These are phyloP conservation scores for Pseudopipra pipra DNA, from an alignment of 2,113 vertebrate species.

Conservation along the genomic window DNA sequence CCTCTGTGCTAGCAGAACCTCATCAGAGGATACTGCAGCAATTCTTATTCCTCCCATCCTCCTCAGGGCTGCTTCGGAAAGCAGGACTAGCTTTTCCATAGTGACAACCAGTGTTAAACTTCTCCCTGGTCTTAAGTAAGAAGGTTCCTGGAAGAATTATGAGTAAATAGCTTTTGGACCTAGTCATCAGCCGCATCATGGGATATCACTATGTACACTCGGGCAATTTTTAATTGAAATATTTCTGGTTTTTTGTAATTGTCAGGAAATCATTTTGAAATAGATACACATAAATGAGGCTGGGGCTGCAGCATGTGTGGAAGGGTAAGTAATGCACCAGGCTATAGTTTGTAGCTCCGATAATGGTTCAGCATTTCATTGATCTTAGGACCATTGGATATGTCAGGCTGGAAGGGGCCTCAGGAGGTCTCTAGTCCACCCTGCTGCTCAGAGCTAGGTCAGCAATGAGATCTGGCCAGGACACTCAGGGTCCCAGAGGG, in stretches of 20 bases:
- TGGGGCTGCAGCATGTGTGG: neutral
- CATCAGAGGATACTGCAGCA: neutral
- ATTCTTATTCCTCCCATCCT: neutral
- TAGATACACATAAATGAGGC: neutral
- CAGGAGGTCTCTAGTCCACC: neutral
- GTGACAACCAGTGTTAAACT: neutral
- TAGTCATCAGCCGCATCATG: neutral
- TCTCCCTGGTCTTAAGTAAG: neutral
- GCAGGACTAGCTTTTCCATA: neutral
- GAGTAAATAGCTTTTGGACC: neutral
- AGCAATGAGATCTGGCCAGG: neutral
- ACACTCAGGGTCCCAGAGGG: neutral
- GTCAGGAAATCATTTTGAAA: neutral
- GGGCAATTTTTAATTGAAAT: neutral
- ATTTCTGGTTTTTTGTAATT: rapidly evolving
- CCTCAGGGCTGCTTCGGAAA: neutral
- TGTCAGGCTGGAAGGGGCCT: neutral
- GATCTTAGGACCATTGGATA: neutral
- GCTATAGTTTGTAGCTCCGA: neutral
- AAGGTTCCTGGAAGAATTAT: neutral
- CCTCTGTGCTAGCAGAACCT: neutral
- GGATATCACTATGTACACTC: neutral
- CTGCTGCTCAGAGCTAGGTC: neutral
- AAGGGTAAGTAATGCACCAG: neutral
- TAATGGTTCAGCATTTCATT: neutral